phyloP scores from a whole-genome alignment of 2,888 invertebrate species.

The Drosophila imparisetae region DNA sequence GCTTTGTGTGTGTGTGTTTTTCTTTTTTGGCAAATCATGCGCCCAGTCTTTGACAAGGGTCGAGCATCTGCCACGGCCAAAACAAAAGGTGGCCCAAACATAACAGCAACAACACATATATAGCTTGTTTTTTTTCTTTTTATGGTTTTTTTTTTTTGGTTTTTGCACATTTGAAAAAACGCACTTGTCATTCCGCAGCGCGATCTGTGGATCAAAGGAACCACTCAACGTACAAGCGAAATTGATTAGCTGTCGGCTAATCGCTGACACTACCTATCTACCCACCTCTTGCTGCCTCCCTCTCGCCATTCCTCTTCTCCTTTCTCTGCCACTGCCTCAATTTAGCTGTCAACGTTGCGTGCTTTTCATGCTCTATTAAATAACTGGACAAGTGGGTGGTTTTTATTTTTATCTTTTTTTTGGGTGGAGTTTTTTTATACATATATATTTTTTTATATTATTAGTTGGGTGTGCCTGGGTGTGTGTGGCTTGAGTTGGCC shows the following conservation, averaged over 20 bases:
- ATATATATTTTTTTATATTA: background rate
- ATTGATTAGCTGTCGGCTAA: conserved; percentile 81
- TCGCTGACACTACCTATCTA: conserved; percentile 65
- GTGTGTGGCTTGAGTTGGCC: conserved; percentile 14
- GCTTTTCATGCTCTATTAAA: conserved; percentile 66
- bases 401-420: conserved; percentile 4
- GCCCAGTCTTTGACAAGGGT: conserved; percentile 70
- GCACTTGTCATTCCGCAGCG: conserved; percentile 68
- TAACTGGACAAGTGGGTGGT: conserved; percentile 56
- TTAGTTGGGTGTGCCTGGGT: conserved; percentile 7
- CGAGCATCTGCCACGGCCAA: conserved; percentile 60
- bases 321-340: background rate
- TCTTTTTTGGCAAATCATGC: conserved; percentile 52
- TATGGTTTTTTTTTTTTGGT: background rate
- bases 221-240: conserved; percentile 19
- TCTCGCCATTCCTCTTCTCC: background rate
- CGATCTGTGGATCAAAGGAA: conserved; percentile 17
- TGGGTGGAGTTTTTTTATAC: conserved; percentile 8
- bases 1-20: background rate
- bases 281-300: conserved; percentile 8
- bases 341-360: conserved; percentile 46
- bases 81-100: conserved; percentile 45
- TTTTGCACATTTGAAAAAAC: conserved; percentile 58
- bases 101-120: background rate
- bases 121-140: background rate